A percentile compares a stretch with the other conserved stretches of the same genome.
These are phyloP conservation scores for Agrenia bidenticulata DNA, from an alignment of 2,888 invertebrate species.

Conservation along the genomic window DNA sequence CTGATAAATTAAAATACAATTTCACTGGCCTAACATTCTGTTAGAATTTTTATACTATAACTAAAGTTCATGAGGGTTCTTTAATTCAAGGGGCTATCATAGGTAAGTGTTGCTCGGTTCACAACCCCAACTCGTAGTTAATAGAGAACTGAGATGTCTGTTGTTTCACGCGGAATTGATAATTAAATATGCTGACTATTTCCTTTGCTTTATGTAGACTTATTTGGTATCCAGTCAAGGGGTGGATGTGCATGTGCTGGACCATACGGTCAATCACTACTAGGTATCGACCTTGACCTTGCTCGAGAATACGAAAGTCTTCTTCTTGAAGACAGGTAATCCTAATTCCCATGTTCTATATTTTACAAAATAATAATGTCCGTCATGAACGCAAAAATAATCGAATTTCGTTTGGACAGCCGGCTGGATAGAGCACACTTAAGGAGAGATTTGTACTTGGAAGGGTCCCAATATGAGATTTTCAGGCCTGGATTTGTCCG, in stretches of 20 bases:
- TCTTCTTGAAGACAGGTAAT: constrained; percentile 65
- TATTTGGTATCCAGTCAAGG: constrained; percentile 83
- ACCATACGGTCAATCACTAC: constrained; percentile 78
- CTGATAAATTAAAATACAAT: too few relatives aligned
- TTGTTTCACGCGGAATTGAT: too few relatives aligned
- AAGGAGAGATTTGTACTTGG: constrained; percentile 56
- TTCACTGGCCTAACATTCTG: too few relatives aligned
- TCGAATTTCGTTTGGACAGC: constrained; percentile 54
- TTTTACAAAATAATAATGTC: constrained; percentile 11
- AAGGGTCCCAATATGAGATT: constrained; percentile 66
- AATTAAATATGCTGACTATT: too few relatives aligned
- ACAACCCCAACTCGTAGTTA: too few relatives aligned
- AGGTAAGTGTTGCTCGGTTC: too few relatives aligned
- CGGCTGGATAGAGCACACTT: constrained; percentile 62
- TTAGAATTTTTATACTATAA: too few relatives aligned
- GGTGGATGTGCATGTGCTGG: constrained; percentile 77
- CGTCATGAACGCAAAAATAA: constrained; percentile 17
- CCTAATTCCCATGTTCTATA: too few relatives aligned
- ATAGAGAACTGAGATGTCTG: too few relatives aligned
- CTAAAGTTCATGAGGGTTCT: too few relatives aligned
- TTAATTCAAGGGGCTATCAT: too few relatives aligned
- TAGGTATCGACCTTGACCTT: constrained; percentile 77
- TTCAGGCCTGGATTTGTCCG: constrained; percentile 83
- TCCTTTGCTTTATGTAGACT: too few relatives aligned
- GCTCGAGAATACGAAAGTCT: constrained; percentile 74